phyloP scores from a whole-genome alignment of 2,888 invertebrate species.

The Lasioglossum zephyrum region DNA sequence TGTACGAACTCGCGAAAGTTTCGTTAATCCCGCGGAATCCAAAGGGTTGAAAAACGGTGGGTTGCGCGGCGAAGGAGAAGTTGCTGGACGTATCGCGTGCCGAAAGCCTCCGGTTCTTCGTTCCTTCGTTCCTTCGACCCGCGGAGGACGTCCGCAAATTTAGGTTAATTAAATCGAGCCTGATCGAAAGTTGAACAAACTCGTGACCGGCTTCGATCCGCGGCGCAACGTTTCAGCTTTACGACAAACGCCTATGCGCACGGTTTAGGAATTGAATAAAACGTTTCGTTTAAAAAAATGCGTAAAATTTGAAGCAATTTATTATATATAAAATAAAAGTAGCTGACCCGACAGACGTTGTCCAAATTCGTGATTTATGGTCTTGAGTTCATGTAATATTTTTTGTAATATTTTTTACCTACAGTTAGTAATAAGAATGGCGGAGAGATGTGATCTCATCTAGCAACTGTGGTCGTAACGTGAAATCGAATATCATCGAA shows the following conservation, averaged over 20 bases:
- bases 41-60: background rate
- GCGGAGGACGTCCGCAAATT: conserved; percentile 19
- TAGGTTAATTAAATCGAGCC: conserved; percentile 34
- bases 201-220: conserved; percentile 14
- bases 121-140: background rate
- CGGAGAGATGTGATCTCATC: too few species aligned
- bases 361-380: too few species aligned
- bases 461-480: too few species aligned
- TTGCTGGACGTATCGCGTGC: background rate
- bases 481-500: too few species aligned
- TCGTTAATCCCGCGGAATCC: background rate
- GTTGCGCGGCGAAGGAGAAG: background rate
- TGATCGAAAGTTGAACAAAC: conserved; percentile 42
- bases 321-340: too few species aligned
- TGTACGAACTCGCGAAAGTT: background rate
- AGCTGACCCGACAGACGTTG: too few species aligned
- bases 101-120: background rate
- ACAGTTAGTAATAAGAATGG: too few species aligned
- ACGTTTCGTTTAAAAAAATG: too few species aligned
- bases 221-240: background rate
- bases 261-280: too few species aligned
- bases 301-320: too few species aligned
- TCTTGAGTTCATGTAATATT: too few species aligned
- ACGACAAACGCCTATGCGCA: background rate
- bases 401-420: too few species aligned